Conservation (phyloP, 2,113 vertebrate species). For the Psephotus haematonotus region DNA sequence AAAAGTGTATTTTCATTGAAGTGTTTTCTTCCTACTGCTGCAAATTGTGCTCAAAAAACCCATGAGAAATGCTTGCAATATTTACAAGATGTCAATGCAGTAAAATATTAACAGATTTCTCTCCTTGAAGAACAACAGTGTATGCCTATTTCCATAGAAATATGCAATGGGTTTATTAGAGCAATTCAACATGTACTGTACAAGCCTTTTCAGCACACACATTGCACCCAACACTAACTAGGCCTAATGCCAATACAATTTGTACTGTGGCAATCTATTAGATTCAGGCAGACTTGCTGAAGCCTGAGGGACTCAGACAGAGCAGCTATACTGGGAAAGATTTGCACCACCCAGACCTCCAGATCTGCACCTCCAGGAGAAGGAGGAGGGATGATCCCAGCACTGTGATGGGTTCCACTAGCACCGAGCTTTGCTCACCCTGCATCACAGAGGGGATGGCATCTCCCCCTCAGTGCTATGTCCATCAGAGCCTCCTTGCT, state of each 20-base stretch:
- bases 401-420: rapidly evolving
- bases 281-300: background rate
- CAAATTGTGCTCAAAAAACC: background rate
- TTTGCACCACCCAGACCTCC: background rate
- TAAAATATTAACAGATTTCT: background rate
- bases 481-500: background rate
- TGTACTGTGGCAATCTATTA: background rate
- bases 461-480: background rate
- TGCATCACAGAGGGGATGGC: background rate
- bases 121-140: background rate
- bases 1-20: background rate
- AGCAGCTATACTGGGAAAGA: background rate
- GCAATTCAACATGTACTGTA: rapidly evolving
- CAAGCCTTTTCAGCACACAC: background rate
- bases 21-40: background rate
- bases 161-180: background rate
- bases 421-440: background rate
- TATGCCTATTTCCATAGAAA: background rate
- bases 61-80: background rate
- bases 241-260: background rate
- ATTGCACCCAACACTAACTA: background rate
- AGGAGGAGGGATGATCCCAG: background rate
- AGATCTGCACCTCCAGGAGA: too few species aligned
- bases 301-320: background rate
- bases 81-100: background rate